Base-by-base conservation (phyloP, 1,140 invertebrate genomes). In the Drosophila varians region DNA sequence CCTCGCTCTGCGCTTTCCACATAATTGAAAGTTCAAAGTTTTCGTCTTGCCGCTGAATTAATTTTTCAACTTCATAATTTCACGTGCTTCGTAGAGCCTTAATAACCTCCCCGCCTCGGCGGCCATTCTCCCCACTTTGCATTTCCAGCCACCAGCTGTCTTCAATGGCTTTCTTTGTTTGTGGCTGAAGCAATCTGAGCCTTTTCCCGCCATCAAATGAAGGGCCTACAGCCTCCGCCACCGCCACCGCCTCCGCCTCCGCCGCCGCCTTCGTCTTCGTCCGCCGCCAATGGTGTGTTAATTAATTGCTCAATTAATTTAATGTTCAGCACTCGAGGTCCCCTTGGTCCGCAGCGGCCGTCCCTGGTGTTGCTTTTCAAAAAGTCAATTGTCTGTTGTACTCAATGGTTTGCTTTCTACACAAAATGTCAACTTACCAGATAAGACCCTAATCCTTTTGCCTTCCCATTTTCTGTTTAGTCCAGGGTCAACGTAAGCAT, bases 301-400 rank as follows among this genome's bases (percentile, higher is more conserved):
- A 87, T 87, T 87, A 87, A 87, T 87, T 87, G 82, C 82, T 87
- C 82, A 86, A 86, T 86, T 86, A 86, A 86, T 86, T 87, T 86
- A 86, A 87, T 86, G 82, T 77, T 74, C 82, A 87, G 57, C 61
- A 11, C 19, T 16, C 43, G 12, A 19, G 65, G 36, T 3, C 38
- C 9, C 16, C 38, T 19, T 42, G 55, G 45, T 52, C 57, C 66
- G 31, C 8, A 23, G 31, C 40, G 26, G 18, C 21, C n/a, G 34
- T 69, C 26, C 47, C 6, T 9, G 23, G 26, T n/a, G 52, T 56
- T 52, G 64, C 65, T 75, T 69, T 28, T 42, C 58, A 68, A 86
- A 69, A 86, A 76, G 80, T 79, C 80, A 84, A 84, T 84, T 76
- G 80, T 75, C 71, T 84, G 71, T 53, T 75, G 34, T 64, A 62